Evolutionary conservation across 2,113 vertebrate species (phyloP).

Genomic region (Amphilophus citrinellus): DNA sequence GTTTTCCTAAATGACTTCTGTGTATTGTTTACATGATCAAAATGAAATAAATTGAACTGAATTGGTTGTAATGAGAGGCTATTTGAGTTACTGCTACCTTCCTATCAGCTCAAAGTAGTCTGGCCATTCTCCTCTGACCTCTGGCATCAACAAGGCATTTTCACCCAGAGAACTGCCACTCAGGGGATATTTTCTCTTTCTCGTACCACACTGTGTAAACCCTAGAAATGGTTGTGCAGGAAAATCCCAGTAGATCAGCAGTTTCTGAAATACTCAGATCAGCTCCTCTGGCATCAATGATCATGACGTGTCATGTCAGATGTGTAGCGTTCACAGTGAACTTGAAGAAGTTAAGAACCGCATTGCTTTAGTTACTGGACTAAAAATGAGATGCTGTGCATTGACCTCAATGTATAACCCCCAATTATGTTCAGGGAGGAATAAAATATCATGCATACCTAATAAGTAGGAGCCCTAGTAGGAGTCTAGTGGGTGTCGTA

Average conservation of each 20-base stretch:
- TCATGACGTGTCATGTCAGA: background rate
- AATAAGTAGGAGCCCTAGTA: background rate
- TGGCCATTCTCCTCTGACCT: too few relatives aligned
- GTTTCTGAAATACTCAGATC: background rate
- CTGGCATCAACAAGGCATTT: too few relatives aligned
- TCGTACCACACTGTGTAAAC: too few relatives aligned
- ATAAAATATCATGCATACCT: background rate
- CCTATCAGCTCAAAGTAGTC: too few relatives aligned
- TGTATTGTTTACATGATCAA: too few relatives aligned
- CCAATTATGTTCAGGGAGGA: background rate
- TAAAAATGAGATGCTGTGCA: background rate
- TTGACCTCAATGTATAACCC: background rate
- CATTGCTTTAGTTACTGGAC: background rate
- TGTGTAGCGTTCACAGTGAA: background rate
- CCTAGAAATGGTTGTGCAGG: background rate
- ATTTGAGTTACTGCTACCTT: background rate
- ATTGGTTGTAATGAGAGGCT: background rate
- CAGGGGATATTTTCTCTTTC: too few relatives aligned
- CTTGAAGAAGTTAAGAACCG: background rate
- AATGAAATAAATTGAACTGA: too few relatives aligned
- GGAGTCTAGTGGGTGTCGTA: background rate
- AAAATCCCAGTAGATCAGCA: slow-evolving; percentile 8
- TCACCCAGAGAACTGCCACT: too few relatives aligned
- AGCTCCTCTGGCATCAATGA: background rate
- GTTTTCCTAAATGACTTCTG: too few relatives aligned